Evolutionary conservation across 2,113 vertebrate species (phyloP).

Genomic region (Menidia beryllina): DNA sequence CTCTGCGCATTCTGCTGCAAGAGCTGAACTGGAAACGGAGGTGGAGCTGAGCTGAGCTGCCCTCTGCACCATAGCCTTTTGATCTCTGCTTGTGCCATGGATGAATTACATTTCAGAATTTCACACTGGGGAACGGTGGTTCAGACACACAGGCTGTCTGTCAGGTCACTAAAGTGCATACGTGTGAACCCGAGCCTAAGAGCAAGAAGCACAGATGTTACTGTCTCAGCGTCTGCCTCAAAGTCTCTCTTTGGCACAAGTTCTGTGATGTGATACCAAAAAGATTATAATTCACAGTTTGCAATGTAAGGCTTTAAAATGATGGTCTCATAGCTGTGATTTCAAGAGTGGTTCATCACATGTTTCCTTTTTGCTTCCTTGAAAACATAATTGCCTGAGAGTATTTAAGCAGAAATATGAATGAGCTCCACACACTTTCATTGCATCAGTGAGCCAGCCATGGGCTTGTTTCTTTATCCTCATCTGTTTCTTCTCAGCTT

Average conservation of each 20-base stretch:
- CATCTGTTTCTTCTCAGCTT: conserved; percentile 39
- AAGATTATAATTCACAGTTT: conserved; percentile 43
- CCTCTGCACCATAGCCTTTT: conserved; percentile 76
- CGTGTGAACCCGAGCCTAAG: conserved; percentile 46
- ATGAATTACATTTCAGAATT: conserved; percentile 83
- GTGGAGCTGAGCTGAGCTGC: conserved; percentile 60
- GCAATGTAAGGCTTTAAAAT: conserved; percentile 23
- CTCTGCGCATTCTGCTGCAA: conserved; percentile 46
- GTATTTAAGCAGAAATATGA: conserved; percentile 60
- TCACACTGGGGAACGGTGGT: conserved; percentile 76
- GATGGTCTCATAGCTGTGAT: conserved; percentile 32
- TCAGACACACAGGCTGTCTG: conserved; percentile 68
- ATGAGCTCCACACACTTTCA: conserved; percentile 48
- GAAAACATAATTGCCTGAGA: conserved; percentile 57
- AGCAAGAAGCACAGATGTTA: conserved; percentile 50
- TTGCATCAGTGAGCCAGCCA: conserved; percentile 45
- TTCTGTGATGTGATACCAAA: conserved; percentile 35
- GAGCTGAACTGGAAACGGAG: conserved; percentile 39
- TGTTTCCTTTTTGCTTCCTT: conserved; percentile 15
- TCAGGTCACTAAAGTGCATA: conserved; percentile 69
- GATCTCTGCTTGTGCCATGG: conserved; percentile 79
- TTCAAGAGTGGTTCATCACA: conserved; percentile 47
- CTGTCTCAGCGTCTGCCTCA: conserved; percentile 17
- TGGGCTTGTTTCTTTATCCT: conserved; percentile 30
- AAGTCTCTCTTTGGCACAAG: conserved; percentile 25